Evolutionary conservation across 2,113 vertebrate genomes (phyloP).

Genomic region (Cephalopholis sonnerati): DNA sequence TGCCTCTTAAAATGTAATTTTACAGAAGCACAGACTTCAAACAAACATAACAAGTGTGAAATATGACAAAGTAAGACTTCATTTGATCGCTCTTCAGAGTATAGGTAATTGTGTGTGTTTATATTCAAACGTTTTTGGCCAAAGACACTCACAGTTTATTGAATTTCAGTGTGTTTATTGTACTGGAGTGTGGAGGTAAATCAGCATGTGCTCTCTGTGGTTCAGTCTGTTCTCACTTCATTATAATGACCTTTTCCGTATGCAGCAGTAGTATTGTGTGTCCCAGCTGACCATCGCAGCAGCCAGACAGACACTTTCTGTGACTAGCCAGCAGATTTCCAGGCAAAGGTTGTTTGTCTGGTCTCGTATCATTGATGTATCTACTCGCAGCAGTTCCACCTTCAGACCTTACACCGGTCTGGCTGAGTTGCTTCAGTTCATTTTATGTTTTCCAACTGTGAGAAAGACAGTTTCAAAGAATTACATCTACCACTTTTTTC

Average conservation of each 20-base stretch:
- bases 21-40: neutral
- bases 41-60: neutral
- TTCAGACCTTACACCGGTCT: neutral
- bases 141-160: neutral
- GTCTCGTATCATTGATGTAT: neutral
- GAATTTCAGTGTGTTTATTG: neutral
- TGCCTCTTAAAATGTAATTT: neutral
- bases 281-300: slow-evolving; percentile 5
- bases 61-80: neutral
- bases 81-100: neutral
- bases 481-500: no score
- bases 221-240: slow-evolving; percentile 3
- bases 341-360: slow-evolving; percentile 24
- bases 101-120: neutral
- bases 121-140: neutral
- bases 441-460: neutral
- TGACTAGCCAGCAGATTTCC: slow-evolving; percentile 16
- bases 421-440: neutral
- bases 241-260: neutral
- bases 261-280: neutral
- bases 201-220: neutral
- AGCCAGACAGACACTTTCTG: slow-evolving; percentile 17
- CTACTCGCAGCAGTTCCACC: neutral
- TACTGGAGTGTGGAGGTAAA: neutral
- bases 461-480: neutral